phyloP scores from a whole-genome alignment of 2,888 invertebrate genomes.

The Lymantria monacha region DNA sequence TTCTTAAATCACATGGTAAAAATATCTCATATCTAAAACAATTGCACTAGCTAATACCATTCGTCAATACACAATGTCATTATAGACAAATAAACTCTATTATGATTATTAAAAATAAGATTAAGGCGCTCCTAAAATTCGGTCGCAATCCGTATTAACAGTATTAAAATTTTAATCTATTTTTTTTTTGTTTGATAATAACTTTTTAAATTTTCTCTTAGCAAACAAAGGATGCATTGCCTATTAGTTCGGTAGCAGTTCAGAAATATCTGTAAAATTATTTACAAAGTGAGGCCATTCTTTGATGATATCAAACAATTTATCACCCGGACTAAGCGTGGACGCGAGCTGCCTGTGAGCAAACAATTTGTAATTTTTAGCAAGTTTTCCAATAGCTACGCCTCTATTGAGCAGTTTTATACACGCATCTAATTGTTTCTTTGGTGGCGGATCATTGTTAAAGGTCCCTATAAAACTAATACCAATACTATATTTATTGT shows the following conservation, averaged over 20 bases:
- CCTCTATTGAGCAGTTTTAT: slow-evolving; percentile 84
- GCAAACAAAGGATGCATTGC: not conserved
- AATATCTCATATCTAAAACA: too few relatives aligned
- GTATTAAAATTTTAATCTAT: not conserved
- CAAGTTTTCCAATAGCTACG: slow-evolving; percentile 82
- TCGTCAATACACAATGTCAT: too few relatives aligned
- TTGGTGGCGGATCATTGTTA: slow-evolving; percentile 72
- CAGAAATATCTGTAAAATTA: slow-evolving; percentile 44
- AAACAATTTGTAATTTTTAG: slow-evolving; percentile 84
- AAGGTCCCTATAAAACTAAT: slow-evolving; percentile 89
- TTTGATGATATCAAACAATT: slow-evolving; percentile 83
- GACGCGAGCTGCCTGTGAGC: slow-evolving; percentile 86
- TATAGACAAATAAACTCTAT: too few relatives aligned
- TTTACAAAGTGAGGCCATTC: slow-evolving; percentile 86
- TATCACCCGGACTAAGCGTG: slow-evolving; percentile 86
- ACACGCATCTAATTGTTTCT: slow-evolving; percentile 83
- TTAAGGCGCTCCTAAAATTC: too few relatives aligned
- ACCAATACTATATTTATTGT: slow-evolving; percentile 85
- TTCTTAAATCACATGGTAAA: too few relatives aligned
- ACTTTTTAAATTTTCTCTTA: not conserved
- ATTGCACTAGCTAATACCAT: too few relatives aligned
- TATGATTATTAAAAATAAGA: too few relatives aligned
- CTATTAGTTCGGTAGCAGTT: slow-evolving; percentile 52
- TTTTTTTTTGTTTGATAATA: too few relatives aligned
- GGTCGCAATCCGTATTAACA: too few relatives aligned